These are phyloP conservation scores for Nannobrachium achirus DNA, from an alignment of 2,113 vertebrate genomes.

Conservation along the genomic window DNA sequence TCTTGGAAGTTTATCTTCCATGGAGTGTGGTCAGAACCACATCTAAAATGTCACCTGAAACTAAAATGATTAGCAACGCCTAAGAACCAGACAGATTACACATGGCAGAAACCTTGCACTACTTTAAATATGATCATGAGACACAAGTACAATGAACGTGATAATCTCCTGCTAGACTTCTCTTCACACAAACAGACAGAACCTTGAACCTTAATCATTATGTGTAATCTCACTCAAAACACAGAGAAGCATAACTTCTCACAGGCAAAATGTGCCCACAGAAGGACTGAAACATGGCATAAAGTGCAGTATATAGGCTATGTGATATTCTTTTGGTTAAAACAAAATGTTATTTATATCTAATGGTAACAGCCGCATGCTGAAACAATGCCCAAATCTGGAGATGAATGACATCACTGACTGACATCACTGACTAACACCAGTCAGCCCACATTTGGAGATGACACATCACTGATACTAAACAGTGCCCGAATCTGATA, in stretches of 20 bases:
- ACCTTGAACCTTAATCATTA: constrained; percentile 21
- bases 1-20: neutral
- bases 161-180: constrained; percentile 35
- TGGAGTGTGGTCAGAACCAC: neutral
- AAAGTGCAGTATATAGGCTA: too few species aligned
- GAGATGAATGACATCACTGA: too few species aligned
- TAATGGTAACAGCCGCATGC: too few species aligned
- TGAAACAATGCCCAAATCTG: too few species aligned
- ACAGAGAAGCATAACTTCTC: constrained; percentile 16
- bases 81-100: constrained; percentile 11
- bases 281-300: constrained; percentile 1
- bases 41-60: constrained; percentile 10
- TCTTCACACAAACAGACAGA: constrained; percentile 42
- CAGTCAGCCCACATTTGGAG: too few species aligned
- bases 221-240: constrained; percentile 24
- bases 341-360: too few species aligned
- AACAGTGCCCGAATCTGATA: too few species aligned
- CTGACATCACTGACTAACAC: neutral
- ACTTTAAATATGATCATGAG: neutral
- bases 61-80: neutral
- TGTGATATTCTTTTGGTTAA: too few species aligned
- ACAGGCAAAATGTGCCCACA: neutral
- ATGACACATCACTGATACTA: too few species aligned
- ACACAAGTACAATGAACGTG: constrained; percentile 22
- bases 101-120: neutral